These are phyloP conservation scores for Erithacus rubecula DNA, from an alignment of 2,797 vertebrate genomes.

Conservation along the genomic window DNA sequence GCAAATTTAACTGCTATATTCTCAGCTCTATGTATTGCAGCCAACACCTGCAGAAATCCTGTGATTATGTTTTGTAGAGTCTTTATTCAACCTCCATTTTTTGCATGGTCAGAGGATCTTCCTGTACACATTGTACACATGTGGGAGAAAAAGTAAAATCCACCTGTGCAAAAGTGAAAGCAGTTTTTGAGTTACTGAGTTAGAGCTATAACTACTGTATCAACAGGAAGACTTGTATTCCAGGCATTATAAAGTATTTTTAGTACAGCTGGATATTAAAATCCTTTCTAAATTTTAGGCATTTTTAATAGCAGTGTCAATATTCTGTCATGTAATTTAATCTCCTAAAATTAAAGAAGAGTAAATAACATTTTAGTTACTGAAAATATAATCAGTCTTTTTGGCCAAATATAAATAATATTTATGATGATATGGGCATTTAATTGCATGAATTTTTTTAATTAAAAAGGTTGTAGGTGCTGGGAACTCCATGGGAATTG, in stretches of 20 bases:
- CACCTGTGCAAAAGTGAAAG: neutral
- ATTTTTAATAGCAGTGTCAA: neutral
- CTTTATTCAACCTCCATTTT: neutral
- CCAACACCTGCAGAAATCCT: neutral
- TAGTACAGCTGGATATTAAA: neutral
- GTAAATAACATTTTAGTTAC: slow-evolving; percentile 67
- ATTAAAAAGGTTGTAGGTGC: slow-evolving; percentile 77
- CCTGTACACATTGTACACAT: fast-evolving
- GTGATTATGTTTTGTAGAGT: neutral
- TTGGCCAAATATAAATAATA: slow-evolving; percentile 77
- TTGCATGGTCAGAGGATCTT: neutral
- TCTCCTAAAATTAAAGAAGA: slow-evolving; percentile 39
- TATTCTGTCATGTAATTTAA: neutral
- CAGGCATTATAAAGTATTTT: neutral
- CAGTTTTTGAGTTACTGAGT: neutral
- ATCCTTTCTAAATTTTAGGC: neutral
- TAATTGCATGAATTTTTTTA: slow-evolving; percentile 74
- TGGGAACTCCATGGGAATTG: slow-evolving; percentile 60
- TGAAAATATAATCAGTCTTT: slow-evolving; percentile 69
- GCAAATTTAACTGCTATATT: neutral
- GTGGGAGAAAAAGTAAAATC: neutral
- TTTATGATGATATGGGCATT: slow-evolving; percentile 59
- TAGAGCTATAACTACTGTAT: neutral
- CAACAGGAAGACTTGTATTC: neutral
- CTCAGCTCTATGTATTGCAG: neutral